Base-by-base conservation (phyloP, 2,113 vertebrate species). In the Ailurus styani region DNA sequence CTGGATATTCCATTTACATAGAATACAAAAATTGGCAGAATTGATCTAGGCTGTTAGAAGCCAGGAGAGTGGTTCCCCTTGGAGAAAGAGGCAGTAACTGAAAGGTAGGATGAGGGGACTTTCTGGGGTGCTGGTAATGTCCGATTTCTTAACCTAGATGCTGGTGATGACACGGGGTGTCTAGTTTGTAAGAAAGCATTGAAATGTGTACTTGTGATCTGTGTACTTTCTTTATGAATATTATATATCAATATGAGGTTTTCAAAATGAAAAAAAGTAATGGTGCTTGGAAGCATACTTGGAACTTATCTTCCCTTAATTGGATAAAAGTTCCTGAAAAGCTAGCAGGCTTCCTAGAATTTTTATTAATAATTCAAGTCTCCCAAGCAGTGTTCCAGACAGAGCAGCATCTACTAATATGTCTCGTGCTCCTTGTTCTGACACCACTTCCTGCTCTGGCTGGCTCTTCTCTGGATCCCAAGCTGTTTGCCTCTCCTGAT, bases 361-460 rank as follows among this genome's bases (percentile, higher is more conserved):
- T 95, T 92, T 62, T 75, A 98, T 98, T 90, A 98, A 97, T 97
- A 98, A 97, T 97, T 97, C 96, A 98, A 86, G 75, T 87, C 93
- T 96, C 93, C 70, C 47, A 55, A 94, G 92, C 79, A 55, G 13
- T 45, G 64, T 70, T 83, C 79, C 96, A 93, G 47, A 78, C 90
- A 87, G 40, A 50, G 50, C 45, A 83, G 37, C 73, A 50, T 60
- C 95, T 77, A 18, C 29, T 23, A 40, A 78, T 14, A 18, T 34
- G 78, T n/a, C 14, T 70, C 34, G 0, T n/a, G 8, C 25, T 14
- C 57, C 57, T 90, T 15, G 45, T 37, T 82, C 66, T 17, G n/a
- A 86, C 87, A 31, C 45, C 34, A 23, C 50, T 45, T 66, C 37
- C 73, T 40, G 50, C 50, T 40, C 86, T 64, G 25, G 18, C 31